Percentiles rank a stretch among this genome's conserved stretches.
Evolutionary conservation across 2,113 vertebrate species (phyloP).

Genomic region (Corydoras maculifer): DNA sequence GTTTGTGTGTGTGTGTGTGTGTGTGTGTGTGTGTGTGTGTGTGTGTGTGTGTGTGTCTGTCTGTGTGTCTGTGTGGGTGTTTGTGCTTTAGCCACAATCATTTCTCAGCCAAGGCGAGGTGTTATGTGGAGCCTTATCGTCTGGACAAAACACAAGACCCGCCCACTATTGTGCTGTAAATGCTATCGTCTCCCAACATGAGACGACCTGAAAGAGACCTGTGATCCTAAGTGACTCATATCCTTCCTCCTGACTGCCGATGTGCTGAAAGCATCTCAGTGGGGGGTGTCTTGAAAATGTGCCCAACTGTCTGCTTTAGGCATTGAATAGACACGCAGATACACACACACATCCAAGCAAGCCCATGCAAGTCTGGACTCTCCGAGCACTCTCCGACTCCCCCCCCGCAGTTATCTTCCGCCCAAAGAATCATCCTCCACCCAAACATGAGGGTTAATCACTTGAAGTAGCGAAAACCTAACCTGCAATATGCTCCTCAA

Average conservation of each 20-base stretch:
- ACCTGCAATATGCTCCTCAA: constrained; percentile 4
- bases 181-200: constrained; percentile 16
- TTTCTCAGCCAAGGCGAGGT: constrained; percentile 1
- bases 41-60: not conserved
- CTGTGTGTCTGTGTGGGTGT: not conserved
- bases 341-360: not conserved
- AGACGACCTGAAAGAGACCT: constrained; percentile 5
- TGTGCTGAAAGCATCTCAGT: constrained; percentile 7
- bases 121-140: constrained; percentile 8
- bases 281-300: constrained; percentile 4
- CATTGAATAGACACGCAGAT: not conserved
- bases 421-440: constrained; percentile 1
- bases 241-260: not conserved
- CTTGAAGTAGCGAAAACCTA: not conserved
- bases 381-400: too few species aligned
- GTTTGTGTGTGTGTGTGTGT: too few species aligned
- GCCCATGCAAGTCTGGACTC: constrained; percentile 17
- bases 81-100: constrained; percentile 1
- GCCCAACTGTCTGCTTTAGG: constrained; percentile 16
- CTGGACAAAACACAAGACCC: constrained; percentile 5
- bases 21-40: too few species aligned
- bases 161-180: constrained; percentile 21
- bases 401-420: not conserved
- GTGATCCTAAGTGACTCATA: constrained; percentile 21
- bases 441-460: constrained; percentile 20